Percentiles rank a stretch among this genome's conserved stretches.
Evolutionary conservation across 2,888 invertebrate genomes (phyloP).

Genomic region (Dasysyrphus albostriatus): DNA sequence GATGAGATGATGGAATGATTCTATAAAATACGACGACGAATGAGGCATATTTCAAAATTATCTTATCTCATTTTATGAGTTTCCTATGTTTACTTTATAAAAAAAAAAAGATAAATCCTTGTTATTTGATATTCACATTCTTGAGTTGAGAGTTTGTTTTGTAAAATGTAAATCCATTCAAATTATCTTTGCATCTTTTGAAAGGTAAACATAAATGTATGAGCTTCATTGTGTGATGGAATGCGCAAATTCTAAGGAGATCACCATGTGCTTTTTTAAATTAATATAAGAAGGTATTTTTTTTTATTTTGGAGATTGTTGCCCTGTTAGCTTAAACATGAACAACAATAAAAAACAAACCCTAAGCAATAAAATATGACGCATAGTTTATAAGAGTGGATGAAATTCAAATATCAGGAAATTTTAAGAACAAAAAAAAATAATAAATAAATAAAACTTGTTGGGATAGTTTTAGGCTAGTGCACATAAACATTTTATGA

Average conservation of each 20-base stretch:
- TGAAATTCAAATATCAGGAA: not conserved
- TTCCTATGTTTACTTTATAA: not conserved
- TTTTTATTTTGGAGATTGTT: constrained; percentile 8
- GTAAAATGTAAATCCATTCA: not conserved
- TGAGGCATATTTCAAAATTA: not conserved
- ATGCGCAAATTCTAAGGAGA: constrained; percentile 27
- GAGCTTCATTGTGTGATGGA: constrained; percentile 26
- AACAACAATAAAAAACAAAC: not conserved
- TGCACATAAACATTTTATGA: not conserved
- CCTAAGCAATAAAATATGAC: constrained; percentile 5
- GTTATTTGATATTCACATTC: constrained; percentile 23
- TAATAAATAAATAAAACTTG: too few species aligned
- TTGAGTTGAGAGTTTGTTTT: not conserved
- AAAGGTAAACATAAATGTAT: too few species aligned
- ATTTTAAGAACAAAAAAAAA: not conserved
- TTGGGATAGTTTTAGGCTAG: not conserved
- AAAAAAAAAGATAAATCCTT: constrained; percentile 13
- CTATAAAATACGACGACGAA: not conserved
- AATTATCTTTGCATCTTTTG: not conserved
- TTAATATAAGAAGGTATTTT: not conserved
- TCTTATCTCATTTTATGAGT: constrained; percentile 3
- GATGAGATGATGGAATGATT: constrained; percentile 15
- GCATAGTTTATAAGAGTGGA: not conserved
- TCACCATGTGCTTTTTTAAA: not conserved
- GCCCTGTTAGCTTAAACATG: not conserved